Evolutionary conservation across 2,797 vertebrate genomes (phyloP), one percentile per base, ranked within the genome.

Genomic region (Myiotriccus ornatus): DNA sequence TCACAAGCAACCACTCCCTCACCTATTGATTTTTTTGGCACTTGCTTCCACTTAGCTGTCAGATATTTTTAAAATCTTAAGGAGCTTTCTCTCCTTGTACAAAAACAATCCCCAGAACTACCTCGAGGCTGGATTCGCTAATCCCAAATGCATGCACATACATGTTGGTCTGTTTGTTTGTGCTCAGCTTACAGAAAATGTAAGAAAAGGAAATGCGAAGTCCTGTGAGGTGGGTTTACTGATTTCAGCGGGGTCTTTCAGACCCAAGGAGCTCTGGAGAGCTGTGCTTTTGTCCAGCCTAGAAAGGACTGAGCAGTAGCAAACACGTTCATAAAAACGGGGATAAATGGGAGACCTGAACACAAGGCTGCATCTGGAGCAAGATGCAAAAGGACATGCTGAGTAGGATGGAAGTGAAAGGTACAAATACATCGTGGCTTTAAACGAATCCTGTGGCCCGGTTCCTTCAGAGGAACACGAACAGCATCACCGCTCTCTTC

Each of bases 41-140:
- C 81, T 84, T 93, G 35, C 47, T 96, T 88, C 87, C 74, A 71
- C 43, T 74, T 69, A 90, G 39, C 85, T 94, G 89, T 90, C 85
- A 93, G 55, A 68, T 91, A 86, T 41, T 92, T 68, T 50, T 50
- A 87, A 95, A 91, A 94, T 84, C 73, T 78, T 41, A 21, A 50
- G 41, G 35, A 70, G 8, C 30, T 60, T 57, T 21, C n/a, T 47
- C 17, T 89, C 50, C 37, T 55, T 53, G 35, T 28, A 69, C n/a
- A 59, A 95, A 95, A 94, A 9, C 35, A 91, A 83, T 55, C 49
- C 7, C 20, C 56, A 62, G 21, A 94, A 62, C 63, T 73, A 94
- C 79, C 67, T 46, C 30, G n/a, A 89, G 89, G 84, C 60, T 85
- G 76, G 20, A 28, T 91, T 90, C 68, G 39, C 50, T 90, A 52